Conservation (phyloP, 2,888 invertebrate species). For the Poecilus cupreus region DNA sequence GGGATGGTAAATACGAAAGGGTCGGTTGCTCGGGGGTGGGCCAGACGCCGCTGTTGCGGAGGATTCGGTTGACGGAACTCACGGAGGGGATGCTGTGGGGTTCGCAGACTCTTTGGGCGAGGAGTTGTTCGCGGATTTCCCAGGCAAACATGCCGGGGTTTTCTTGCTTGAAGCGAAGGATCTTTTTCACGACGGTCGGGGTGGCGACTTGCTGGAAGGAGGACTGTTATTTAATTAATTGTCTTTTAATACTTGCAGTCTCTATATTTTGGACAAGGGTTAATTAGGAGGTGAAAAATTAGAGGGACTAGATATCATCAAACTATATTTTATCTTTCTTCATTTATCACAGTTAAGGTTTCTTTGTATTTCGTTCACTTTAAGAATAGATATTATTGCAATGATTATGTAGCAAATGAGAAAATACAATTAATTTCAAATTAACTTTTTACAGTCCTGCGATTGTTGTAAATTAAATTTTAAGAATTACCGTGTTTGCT, state of each 20-base stretch:
- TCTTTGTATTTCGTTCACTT: no score
- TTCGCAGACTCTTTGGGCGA: conserved; percentile 93
- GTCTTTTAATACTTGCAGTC: not conserved
- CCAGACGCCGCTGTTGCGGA: conserved; percentile 91
- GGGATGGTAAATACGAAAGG: conserved; percentile 69
- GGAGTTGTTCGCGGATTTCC: conserved; percentile 94
- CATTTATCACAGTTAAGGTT: no score
- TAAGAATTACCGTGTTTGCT: no score
- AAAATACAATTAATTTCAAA: no score
- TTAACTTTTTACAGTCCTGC: no score
- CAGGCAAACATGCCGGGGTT: conserved; percentile 98
- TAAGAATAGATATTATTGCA: no score
- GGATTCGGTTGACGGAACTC: conserved; percentile 94
- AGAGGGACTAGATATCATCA: no score
- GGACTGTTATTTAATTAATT: not conserved
- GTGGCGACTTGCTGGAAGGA: conserved; percentile 94
- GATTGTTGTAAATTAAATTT: no score
- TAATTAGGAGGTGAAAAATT: no score
- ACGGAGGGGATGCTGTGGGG: conserved; percentile 94
- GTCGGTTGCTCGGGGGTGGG: conserved; percentile 78
- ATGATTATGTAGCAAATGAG: no score
- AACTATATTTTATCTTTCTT: no score
- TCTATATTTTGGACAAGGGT: no score
- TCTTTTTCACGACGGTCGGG: conserved; percentile 95
- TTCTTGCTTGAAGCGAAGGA: conserved; percentile 93